Base-by-base conservation (phyloP, 2,888 invertebrate genomes). In the Eristalis intricaria region DNA sequence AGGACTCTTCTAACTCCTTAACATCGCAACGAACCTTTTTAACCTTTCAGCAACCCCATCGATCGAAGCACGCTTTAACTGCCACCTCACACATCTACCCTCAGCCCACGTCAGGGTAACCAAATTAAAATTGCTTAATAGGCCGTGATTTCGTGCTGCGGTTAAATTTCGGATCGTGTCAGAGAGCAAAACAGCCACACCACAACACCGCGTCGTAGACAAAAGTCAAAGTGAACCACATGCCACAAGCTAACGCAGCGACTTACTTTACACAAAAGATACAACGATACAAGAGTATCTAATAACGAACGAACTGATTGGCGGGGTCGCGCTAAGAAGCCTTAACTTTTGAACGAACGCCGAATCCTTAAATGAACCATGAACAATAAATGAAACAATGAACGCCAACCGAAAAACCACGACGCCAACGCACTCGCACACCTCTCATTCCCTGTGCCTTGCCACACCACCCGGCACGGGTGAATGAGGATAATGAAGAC, bases 301-400 rank as follows among this genome's bases (percentile, higher is more conserved):
- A 75, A 71, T 75, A 86, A 75, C 71, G 15, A 86, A 71, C 75
- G n/a, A 58, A 70, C 63, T 70, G 77, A 75, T 78, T 66, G 74
- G 65, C 81, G 81, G 74, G 77, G 78, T 83, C 86, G 75, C 78
- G 78, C 60, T 82, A 74, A 76, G 85, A 69, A 85, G 74, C 70
- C 71, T 79, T 83, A 83, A 83, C 78, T 83, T 86, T 83, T 75
- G 63, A 83, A 65, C 75, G 74, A 75, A 23, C 60, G 26, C 26
- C 60, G 63, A 86, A 78, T 78, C 74, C 83, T 83, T 75, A 83
- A 86, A 83, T 86, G 86, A 86, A 64, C 86, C 86, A 79, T 86
- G 66, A 86, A 83, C 86, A 86, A 82, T 83, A 86, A 83, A 75
- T 50, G 79, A 79, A 75, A 75, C 70, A 75, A 79, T 79, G 60